Conservation (phyloP, 2,888 invertebrate species). For the Leptinotarsa peninsularis region DNA sequence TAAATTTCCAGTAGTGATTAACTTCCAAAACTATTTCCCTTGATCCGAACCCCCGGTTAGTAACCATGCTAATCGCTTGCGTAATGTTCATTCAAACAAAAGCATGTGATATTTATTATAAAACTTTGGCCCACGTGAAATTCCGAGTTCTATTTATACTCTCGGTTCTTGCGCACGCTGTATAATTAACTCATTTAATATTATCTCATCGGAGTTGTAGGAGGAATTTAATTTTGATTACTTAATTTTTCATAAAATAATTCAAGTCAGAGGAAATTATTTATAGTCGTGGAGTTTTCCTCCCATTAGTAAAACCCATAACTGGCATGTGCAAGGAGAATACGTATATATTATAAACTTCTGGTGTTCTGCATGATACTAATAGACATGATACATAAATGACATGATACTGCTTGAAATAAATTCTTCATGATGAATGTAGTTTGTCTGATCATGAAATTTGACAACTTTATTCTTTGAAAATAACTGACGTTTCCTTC, state of each 20-base stretch:
- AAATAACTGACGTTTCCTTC: too few relatives aligned
- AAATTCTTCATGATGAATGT: too few relatives aligned
- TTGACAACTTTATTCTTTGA: too few relatives aligned
- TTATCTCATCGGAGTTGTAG: conserved; percentile 4
- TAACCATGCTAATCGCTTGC: background rate
- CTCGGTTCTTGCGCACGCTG: conserved; percentile 28
- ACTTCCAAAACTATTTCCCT: background rate
- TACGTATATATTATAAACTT: too few relatives aligned
- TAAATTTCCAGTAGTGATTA: background rate
- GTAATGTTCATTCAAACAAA: conserved; percentile 10
- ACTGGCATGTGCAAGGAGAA: background rate
- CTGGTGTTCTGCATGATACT: too few relatives aligned
- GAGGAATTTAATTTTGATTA: conserved; percentile 8
- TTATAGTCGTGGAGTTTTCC: background rate
- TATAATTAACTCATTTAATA: conserved; percentile 17
- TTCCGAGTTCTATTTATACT: conserved; percentile 27
- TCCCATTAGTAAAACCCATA: background rate
- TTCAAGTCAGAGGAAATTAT: background rate
- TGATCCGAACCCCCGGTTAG: background rate
- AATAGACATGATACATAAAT: background rate
- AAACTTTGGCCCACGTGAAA: conserved; percentile 29
- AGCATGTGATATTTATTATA: conserved; percentile 24
- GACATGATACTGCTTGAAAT: too few relatives aligned
- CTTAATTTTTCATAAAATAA: conserved; percentile 1
- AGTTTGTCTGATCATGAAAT: too few relatives aligned